Evolutionary conservation across 2,797 vertebrate species (phyloP), one percentile per base, ranked within the genome.

Genomic region (Morelia viridis): DNA sequence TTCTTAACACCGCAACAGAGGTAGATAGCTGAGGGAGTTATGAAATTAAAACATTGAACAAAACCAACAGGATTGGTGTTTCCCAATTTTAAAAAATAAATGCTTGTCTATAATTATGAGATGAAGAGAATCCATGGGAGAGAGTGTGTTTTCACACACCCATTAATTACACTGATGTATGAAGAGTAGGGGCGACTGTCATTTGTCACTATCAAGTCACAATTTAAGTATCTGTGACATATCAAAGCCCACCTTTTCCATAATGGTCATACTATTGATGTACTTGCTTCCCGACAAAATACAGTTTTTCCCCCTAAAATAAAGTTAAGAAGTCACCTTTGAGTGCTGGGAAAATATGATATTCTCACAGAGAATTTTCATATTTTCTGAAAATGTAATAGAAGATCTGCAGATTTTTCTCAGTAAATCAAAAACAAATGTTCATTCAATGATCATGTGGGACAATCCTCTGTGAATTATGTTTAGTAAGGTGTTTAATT

Each of bases 401-500:
- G 64, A 56, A 24, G 12, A 89, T 15, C 6, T 84, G 60, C 31
- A 64, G 87, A 76, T 46, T 90, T 60, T 76, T 28, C 2, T 13
- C 65, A 61, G 9, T 26, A 58, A 80, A 91, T 53, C 53, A 61
- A 65, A 87, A 87, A 50, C 56, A 84, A 87, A 62, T 50, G 41
- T 87, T 76, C 84, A 89, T 35, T 90, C 64, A n/a, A 10, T 46
- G 61, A 83, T 26, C n/a, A 90, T 68, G 5, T 50, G 46, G 65
- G 84, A 87, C 89, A 90, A 17, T 19, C 2, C 41, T 31, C 50
- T 31, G 50, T 60, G 76, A 46, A 10, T 89, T 87, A 56, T 41
- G 46, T 87, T 90, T 80, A 35, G 84, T 62, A 85, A 92, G 76
- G 84, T 56, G 89, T 58, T 80, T 86, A 90, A 76, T 62, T 87